Base-by-base conservation (phyloP, 2,888 invertebrate species). In the Argyra leucocephala region DNA sequence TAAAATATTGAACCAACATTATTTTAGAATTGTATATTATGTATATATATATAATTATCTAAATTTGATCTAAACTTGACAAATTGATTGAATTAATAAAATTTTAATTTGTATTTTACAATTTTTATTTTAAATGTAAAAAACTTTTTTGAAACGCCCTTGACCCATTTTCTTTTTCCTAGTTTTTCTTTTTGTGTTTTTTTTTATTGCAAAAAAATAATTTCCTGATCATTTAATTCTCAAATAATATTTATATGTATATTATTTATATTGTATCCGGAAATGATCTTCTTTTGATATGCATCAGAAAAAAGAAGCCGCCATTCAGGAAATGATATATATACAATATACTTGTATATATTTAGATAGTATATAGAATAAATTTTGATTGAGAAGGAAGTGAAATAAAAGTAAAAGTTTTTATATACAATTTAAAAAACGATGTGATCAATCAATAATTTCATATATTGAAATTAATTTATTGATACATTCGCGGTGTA, bases 361-460 rank as follows among this genome's bases (percentile, higher is more conserved):
- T 31, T 31, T 10, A 31, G 31, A 31, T 10, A 48, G 18, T 48
- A 48, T 48, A 7, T 31, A 31, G 10, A 31, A 5, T 7, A 48
- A 48, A 48, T 48, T 48, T 18, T 18, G 4, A 48, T 1, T 18
- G 5, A 15, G 18, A 48, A 48, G 48, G 48, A 48, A 48, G 18
- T 48, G 18, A 31, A 48, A 48, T 48, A 48, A 48, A 48, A 48
- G 48, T 48, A 48, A 48, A 48, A 48, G 48, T 48, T 18, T 48
- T 48, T 18, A 18, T 31, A 10, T 48, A 18, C n/a, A n/a, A 18
- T 48, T 48, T 48, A 12, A 5, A 48, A 48, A 48, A 15, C 1
- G 15, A 48, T 48, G 48, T 48, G 48, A 48, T 48, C 48, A 48
- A 48, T 48, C 48, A 48, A 48, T 48, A 48, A 48, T 48, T n/a